These are phyloP conservation scores for Tetramorium bicarinatum DNA, from an alignment of 2,888 invertebrate species.

Conservation along the genomic window DNA sequence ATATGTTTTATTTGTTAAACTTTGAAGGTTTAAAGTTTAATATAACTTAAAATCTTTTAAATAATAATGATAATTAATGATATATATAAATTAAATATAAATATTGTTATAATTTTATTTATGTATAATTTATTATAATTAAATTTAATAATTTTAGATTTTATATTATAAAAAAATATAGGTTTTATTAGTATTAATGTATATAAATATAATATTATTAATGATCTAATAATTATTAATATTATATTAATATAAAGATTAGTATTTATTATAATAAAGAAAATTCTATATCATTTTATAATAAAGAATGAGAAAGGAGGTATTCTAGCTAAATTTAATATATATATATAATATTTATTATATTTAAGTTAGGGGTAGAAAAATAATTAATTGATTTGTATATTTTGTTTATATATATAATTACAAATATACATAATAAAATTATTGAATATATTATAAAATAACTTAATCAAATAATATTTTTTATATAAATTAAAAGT, in stretches of 20 bases:
- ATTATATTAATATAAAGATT: neutral
- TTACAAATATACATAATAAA: neutral
- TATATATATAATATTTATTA: too few species aligned
- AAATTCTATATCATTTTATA: constrained; percentile 8
- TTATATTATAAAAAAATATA: neutral
- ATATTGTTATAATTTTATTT: too few species aligned
- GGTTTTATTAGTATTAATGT: neutral
- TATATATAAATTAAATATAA: constrained; percentile 40
- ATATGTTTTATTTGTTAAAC: constrained; percentile 87
- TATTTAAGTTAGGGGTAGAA: too few species aligned
- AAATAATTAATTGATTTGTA: too few species aligned
- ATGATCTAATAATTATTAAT: constrained; percentile 80
- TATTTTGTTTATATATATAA: too few species aligned
- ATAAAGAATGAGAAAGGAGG: neutral
- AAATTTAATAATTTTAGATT: too few species aligned
- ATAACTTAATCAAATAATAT: neutral
- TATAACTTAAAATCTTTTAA: constrained; percentile 38
- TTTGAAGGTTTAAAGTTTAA: constrained; percentile 90
- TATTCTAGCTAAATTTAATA: neutral
- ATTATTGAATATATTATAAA: neutral
- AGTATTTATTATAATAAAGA: neutral
- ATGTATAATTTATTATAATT: too few species aligned
- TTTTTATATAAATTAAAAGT: neutral
- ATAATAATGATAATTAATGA: constrained; percentile 81
- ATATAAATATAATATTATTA: constrained; percentile 88